Evolutionary conservation across 2,113 vertebrate genomes (phyloP), one percentile per base, ranked within the genome.

Genomic region (Girardinichthys multiradiatus): DNA sequence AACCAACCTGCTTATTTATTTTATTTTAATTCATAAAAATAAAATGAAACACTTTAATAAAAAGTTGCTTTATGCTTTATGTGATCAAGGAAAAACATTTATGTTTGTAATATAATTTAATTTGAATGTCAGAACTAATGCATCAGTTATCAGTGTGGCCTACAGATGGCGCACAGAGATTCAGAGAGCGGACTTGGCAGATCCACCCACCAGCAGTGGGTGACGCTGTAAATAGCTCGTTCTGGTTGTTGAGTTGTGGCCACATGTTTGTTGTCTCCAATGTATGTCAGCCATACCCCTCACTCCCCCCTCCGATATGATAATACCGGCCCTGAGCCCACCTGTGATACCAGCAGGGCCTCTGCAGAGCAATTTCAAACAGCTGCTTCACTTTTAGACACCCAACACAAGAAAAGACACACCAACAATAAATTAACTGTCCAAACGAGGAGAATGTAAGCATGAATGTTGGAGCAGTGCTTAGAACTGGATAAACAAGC

Each of bases 161-260:
- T 81, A 77, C 82, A 94, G 92, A 82, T 90, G 94, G 92, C 72
- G 65, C 84, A 84, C 61, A 83, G 54, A 82, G n/a, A 78, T 86
- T 61, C 77, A 70, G 28, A 74, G 33, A 83, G 26, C 4, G 1
- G 15, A 45, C 72, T 39, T 33, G 45, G 30, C 70, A 73, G 78
- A 80, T 79, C 82, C 75, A 69, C 82, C 88, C 85, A 76, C 31
- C 14, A 51, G 14, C 3, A 0, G 19, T 30, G 17, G 57, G 61
- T 61, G 58, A 78, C 45, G 72, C 26, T 61, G 71, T 83, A 79
- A 80, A 87, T 76, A 90, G 73, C 66, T 71, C 70, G 33, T 70
- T 27, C 39, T 83, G 68, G 4, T 81, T 84, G 80, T 82, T 74
- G 67, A 67, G 35, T 72, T 68, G 9, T 39, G 57, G 77, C 30